A percentile compares a stretch with the other conserved stretches of the same genome.
Conservation (phyloP, 2,888 invertebrate genomes). For the Elysia crispata region DNA sequence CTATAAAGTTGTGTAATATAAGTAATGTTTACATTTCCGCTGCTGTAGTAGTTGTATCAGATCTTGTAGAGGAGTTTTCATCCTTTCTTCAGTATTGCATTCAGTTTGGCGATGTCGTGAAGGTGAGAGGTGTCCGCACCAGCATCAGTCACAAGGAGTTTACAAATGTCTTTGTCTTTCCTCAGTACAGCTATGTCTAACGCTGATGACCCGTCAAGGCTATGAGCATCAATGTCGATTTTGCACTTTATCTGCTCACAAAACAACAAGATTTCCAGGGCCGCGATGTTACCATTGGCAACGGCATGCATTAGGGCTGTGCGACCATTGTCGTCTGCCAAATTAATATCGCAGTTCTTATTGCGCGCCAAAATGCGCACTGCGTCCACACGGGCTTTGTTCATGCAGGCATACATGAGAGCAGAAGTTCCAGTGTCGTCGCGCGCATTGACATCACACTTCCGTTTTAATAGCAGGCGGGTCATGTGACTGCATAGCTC, state of each 20-base stretch:
- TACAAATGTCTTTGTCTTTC: conserved; percentile 59
- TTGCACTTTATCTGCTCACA: conserved; percentile 51
- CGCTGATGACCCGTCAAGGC: conserved; percentile 54
- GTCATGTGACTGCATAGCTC: conserved; percentile 35
- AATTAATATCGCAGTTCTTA: conserved; percentile 58
- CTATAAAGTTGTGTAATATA: too few species aligned
- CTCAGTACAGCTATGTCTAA: conserved; percentile 58
- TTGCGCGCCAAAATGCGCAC: conserved; percentile 58
- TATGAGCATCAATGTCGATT: conserved; percentile 55
- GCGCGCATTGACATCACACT: conserved; percentile 24
- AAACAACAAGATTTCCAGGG: conserved; percentile 56
- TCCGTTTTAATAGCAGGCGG: conserved; percentile 18
- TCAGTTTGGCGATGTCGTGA: neutral
- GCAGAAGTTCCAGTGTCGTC: conserved; percentile 6
- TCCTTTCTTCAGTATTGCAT: neutral
- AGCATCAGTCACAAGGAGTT: conserved; percentile 57
- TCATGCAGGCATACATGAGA: conserved; percentile 52
- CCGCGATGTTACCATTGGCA: conserved; percentile 54
- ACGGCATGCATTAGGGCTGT: conserved; percentile 62
- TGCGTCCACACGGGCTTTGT: conserved; percentile 55
- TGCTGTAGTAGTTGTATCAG: too few species aligned
- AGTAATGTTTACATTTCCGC: too few species aligned
- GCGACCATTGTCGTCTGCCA: conserved; percentile 56
- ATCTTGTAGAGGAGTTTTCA: too few species aligned
- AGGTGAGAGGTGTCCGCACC: conserved; percentile 51